Evolutionary conservation across 2,888 invertebrate genomes (phyloP).

Genomic region (Caenorhabditis uteleia): DNA sequence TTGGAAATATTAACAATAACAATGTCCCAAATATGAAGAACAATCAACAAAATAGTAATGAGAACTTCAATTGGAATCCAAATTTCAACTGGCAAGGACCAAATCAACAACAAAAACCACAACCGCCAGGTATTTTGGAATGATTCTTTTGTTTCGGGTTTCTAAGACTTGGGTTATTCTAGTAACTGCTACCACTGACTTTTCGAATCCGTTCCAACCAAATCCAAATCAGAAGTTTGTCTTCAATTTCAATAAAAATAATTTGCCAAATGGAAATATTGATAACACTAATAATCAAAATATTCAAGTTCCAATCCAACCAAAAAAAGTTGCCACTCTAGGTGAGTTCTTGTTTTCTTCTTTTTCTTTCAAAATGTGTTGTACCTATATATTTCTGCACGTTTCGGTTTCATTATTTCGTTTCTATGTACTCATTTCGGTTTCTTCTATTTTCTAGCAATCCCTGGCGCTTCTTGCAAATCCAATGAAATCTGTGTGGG

Average conservation of each 20-base stretch:
- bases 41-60: slow-evolving; percentile 4
- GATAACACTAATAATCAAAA: slow-evolving; percentile 16
- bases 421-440: slow-evolving; percentile 7
- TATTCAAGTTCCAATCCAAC: slow-evolving; percentile 17
- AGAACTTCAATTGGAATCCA: slow-evolving; percentile 19
- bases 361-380: too few relatives aligned
- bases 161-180: not conserved
- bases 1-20: slow-evolving; percentile 12
- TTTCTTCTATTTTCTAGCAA: slow-evolving; percentile 30
- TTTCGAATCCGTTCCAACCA: slow-evolving; percentile 43
- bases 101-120: slow-evolving; percentile 12
- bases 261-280: slow-evolving; percentile 4
- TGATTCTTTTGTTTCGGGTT: not conserved
- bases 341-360: slow-evolving; percentile 29
- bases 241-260: slow-evolving; percentile 36
- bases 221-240: slow-evolving; percentile 41
- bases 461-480: slow-evolving; percentile 62
- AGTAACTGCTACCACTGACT: not conserved
- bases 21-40: not conserved
- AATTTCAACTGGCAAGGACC: slow-evolving; percentile 15
- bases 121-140: slow-evolving; percentile 11
- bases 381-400: too few relatives aligned
- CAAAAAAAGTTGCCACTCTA: slow-evolving; percentile 39
- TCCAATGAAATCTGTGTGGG: slow-evolving; percentile 64
- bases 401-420: slow-evolving; percentile 20